Conservation (phyloP, 2,113 vertebrate species). For the Tetrax tetrax region DNA sequence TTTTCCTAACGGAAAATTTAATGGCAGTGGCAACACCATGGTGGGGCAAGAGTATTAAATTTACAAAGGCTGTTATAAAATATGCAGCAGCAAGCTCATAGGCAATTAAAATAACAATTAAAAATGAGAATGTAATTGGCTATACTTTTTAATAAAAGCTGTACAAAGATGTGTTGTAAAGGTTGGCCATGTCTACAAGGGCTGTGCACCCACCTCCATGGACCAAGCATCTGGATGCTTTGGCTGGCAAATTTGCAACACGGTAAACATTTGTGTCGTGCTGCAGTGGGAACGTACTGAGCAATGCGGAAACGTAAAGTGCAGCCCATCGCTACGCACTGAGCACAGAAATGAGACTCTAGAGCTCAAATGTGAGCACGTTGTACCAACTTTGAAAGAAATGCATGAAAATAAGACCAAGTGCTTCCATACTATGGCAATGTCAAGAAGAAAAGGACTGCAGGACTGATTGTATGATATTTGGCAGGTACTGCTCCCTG, state of each 20-base stretch:
- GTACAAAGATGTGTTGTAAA: background rate
- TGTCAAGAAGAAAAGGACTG: background rate
- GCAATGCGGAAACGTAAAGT: background rate
- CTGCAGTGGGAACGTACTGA: background rate
- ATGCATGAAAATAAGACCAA: background rate
- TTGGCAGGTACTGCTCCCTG: background rate
- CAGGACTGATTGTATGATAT: background rate
- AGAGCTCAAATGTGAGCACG: fast-evolving
- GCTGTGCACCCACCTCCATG: background rate
- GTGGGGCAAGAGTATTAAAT: background rate
- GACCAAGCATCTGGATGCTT: background rate
- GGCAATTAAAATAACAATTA: background rate
- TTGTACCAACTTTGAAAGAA: background rate
- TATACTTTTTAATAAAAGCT: background rate
- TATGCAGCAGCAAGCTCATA: background rate
- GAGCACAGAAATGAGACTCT: background rate
- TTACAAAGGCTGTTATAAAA: background rate
- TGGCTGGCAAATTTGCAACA: background rate
- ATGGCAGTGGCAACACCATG: fast-evolving
- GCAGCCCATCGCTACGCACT: fast-evolving
- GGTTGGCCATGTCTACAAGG: background rate
- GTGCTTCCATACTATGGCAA: background rate
- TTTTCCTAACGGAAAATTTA: background rate
- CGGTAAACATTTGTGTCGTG: fast-evolving
- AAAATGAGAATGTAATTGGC: background rate